Base-by-base conservation (phyloP, 2,888 invertebrate genomes). In the Ommatoiulus sabulosus region DNA sequence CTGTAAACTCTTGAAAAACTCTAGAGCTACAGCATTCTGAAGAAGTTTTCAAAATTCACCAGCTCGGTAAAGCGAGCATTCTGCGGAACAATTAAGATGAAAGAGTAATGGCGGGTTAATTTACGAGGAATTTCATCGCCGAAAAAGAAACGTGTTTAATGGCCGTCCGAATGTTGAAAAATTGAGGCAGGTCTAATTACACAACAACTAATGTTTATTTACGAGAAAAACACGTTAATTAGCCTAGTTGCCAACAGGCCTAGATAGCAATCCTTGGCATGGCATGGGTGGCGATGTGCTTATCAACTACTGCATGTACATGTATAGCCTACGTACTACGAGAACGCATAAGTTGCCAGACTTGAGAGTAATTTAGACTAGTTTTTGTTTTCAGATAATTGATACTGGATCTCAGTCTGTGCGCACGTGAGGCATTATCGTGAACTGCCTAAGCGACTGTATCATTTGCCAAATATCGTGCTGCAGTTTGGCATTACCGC, bases 151-250 rank as follows among this genome's bases (percentile, higher is more conserved):
- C 63, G 63, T 20, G n/a, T n/a, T 63, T 63, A 63, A 63, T 63
- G 20, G 63, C 63, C 63, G 17, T 57, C 12, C 57, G 4, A 12
- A 57, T 17, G 17, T 57, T 57, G 12, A 17, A 48, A 63, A 63
- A 63, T 63, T 20, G 20, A 63, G 63, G 63, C 63, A 63, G n/a
- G 6, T 63, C 63, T 63, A 63, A 63, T 63, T 63, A 63, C 63
- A 63, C 63, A 63, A 63, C 63, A 20, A 63, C 63, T 63, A 20
- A 63, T 63, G 63, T 63, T 63, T 63, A 63, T 63, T 63, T 63
- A 63, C 63, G 20, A 6, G 63, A 20, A 63, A 63, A 63, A 63
- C 63, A 63, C 63, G 63, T 3, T 63, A 63, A 63, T 63, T 63
- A 63, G 63, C 63, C 63, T 63, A 63, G 20, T 63, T 63, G 63